Evolutionary conservation across 1,140 invertebrate genomes (phyloP), one percentile per base, ranked within the genome.

Genomic region (Leptestheria dahalacensis): DNA sequence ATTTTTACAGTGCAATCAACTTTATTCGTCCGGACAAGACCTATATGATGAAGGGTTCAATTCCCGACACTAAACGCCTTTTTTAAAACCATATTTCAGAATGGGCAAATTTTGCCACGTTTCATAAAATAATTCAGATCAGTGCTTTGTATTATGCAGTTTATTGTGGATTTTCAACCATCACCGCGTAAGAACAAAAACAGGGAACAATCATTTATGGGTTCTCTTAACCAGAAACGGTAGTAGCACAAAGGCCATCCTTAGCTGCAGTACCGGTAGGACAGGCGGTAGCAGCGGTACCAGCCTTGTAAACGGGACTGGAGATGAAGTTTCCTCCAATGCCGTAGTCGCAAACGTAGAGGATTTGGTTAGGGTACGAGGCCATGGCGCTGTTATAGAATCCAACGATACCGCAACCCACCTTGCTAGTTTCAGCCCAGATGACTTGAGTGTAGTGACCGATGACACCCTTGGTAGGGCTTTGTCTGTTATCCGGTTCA

Each of bases 401-500:
- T 6, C 33, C 33, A 15, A 41, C 15, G 6, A 60, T 24, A 41
- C 26, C 51, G 47, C 59, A 60, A 28, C 59, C 59, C 18, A 60
- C 50, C 25, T 6, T 3, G 49, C 25, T 23, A 2, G 59, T 60
- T 3, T 29, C 33, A 10, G 11, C 59, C 59, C 59, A 60, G n/a
- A 60, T 29, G 2, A 53, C 9, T 47, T 29, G 24, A 3, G 59
- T 60, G 26, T 60, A 60, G 26, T 60, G 59, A 3, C 59, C 59
- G 26, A 59, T 59, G 29, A 24, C 11, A 24, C 28, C 23, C 15
- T 21, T 25, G 23, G 41, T 18, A 18, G 57, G 24, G 18, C 10
- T 58, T 47, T 1, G 26, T n/a, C 56, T 58, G 3, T 49, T n/a
- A n/a, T 41, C 10, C 12, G n/a, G n/a, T n/a, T n/a, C n/a, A n/a